Conservation (phyloP, 92 coral and sea anemone species). For the Palythoa grandiflora region DNA sequence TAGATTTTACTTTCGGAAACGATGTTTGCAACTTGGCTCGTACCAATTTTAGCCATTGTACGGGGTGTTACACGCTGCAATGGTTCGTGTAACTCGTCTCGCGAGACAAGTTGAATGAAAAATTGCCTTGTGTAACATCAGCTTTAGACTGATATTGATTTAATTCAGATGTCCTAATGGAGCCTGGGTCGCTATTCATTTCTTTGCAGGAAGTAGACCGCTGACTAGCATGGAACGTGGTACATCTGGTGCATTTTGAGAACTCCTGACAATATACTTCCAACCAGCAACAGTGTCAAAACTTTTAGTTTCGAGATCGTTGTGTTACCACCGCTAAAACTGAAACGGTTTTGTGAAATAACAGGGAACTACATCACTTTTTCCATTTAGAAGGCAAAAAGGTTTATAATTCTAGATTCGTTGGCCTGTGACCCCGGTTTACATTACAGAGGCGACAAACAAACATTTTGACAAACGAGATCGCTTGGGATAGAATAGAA, state of each 20-base stretch:
- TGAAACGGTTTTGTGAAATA: neutral
- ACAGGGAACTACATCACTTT: neutral
- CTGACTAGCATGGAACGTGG: neutral
- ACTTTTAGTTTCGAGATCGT: neutral
- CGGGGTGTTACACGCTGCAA: no score
- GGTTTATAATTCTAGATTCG: neutral
- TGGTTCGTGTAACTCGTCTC: no score
- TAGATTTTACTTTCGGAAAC: no score
- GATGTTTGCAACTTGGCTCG: no score
- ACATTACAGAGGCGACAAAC: neutral
- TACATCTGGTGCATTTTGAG: neutral
- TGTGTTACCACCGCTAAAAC: neutral
- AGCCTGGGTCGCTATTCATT: neutral
- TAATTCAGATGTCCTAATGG: no score
- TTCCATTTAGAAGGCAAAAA: no score
- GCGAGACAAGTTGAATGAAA: no score
- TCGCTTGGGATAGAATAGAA: neutral
- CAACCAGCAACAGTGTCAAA: neutral
- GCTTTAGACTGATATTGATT: no score
- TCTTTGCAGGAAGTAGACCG: neutral
- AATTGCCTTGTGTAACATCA: no score
- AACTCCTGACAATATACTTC: neutral
- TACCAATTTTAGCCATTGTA: no score
- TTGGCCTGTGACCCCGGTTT: no score
- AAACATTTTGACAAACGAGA: neutral